Conservation (phyloP, 2,113 vertebrate species). For the Pavo muticus region DNA sequence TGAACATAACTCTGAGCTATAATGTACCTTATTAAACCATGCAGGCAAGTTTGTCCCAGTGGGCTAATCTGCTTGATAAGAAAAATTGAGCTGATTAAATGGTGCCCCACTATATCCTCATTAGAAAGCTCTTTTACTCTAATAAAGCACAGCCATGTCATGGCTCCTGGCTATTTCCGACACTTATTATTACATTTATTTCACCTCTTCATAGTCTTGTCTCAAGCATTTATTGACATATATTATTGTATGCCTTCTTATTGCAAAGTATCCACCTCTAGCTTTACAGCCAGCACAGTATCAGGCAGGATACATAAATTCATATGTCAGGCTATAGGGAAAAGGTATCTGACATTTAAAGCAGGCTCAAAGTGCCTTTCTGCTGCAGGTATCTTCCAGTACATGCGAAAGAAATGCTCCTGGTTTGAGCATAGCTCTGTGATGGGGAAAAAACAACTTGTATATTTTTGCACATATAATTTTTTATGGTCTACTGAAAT, state of each 20-base stretch:
- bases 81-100: slow-evolving; percentile 41
- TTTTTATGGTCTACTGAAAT: not conserved
- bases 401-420: not conserved
- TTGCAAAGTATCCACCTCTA: not conserved
- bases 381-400: not conserved
- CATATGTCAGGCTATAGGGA: not conserved
- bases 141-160: slow-evolving; percentile 15
- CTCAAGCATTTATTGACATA: not conserved
- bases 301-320: not conserved
- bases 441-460: accelerated
- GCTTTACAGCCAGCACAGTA: not conserved
- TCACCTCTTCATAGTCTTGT: slow-evolving; percentile 10
- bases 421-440: not conserved
- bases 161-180: slow-evolving; percentile 18
- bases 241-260: not conserved
- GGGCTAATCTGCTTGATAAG: slow-evolving; percentile 31
- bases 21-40: slow-evolving; percentile 55
- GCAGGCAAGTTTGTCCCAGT: slow-evolving; percentile 32
- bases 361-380: not conserved
- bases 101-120: slow-evolving; percentile 32
- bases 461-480: not conserved
- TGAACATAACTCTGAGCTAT: slow-evolving; percentile 52
- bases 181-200: slow-evolving; percentile 4
- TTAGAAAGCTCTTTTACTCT: slow-evolving; percentile 48
- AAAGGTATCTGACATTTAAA: not conserved